Conservation (phyloP, 2,888 invertebrate species). For the Zhengitettix transpicula region DNA sequence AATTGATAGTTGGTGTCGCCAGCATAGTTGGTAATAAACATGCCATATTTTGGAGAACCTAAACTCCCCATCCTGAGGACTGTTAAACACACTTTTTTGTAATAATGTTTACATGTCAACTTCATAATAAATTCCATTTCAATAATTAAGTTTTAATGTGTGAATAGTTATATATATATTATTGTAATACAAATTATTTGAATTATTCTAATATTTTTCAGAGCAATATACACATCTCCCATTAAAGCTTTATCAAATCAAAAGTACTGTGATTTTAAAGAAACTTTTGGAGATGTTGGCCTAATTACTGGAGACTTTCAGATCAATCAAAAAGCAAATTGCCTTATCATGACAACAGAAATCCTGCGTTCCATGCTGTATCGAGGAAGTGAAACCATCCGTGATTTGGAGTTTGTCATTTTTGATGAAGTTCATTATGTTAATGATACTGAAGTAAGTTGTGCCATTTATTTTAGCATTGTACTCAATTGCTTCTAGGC, state of each 20-base stretch:
- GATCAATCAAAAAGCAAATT: conserved; percentile 82
- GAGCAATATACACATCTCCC: conserved; percentile 93
- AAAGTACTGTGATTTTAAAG: conserved; percentile 94
- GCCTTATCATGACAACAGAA: conserved; percentile 98
- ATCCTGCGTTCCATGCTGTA: conserved; percentile 89
- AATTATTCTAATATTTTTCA: conserved; percentile 19
- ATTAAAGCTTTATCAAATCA: conserved; percentile 98
- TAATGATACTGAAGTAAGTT: conserved; percentile 72
- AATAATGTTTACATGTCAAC: no score
- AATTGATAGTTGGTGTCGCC: no score
- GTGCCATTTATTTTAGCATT: not conserved
- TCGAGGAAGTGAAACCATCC: conserved; percentile 85
- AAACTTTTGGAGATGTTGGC: conserved; percentile 82
- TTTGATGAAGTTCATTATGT: conserved; percentile 99
- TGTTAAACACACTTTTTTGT: no score
- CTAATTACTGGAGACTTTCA: conserved; percentile 91
- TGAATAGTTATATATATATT: not conserved
- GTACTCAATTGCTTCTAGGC: no score
- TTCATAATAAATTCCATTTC: no score
- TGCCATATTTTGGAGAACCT: no score
- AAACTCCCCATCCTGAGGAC: no score
- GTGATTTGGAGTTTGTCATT: conserved; percentile 95
- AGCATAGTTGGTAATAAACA: no score
- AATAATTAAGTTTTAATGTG: no score
- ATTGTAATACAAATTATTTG: not conserved